Percentiles rank a stretch among this genome's conserved stretches.
Evolutionary conservation across 1,140 invertebrate species (phyloP).

Genomic region (Diachasma alloeum): DNA sequence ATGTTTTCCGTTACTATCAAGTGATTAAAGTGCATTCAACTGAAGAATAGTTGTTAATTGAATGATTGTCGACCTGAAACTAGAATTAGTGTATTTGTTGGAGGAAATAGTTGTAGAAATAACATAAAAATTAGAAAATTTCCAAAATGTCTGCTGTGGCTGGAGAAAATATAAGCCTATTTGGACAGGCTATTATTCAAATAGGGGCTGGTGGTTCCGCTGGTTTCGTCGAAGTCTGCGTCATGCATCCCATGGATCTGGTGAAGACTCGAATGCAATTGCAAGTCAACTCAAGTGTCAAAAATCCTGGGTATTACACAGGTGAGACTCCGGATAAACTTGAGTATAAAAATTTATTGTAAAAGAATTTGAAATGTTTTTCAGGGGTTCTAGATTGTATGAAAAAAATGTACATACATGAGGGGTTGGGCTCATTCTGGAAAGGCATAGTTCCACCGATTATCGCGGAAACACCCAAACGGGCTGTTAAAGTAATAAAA

Average conservation of each 20-base stretch:
- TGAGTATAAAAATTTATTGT: constrained; percentile 17
- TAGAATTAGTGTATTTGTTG: too few relatives aligned
- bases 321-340: constrained; percentile 40
- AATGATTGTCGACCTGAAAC: background rate
- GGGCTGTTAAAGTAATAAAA: constrained; percentile 81
- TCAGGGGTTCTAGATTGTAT: constrained; percentile 85
- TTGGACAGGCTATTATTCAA: constrained; percentile 82
- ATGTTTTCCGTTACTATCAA: too few relatives aligned
- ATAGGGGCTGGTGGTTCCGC: constrained; percentile 88
- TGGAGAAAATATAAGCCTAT: constrained; percentile 42
- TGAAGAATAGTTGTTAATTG: background rate
- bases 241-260: constrained; percentile 95
- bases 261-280: constrained; percentile 90
- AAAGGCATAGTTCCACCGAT: constrained; percentile 93
- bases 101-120: too few relatives aligned
- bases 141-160: constrained; percentile 16
- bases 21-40: background rate
- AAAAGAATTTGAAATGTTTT: constrained; percentile 16
- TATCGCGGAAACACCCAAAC: constrained; percentile 92
- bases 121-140: background rate
- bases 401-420: constrained; percentile 84
- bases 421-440: constrained; percentile 85
- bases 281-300: constrained; percentile 67
- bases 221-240: constrained; percentile 92
- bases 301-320: constrained; percentile 68